A percentile compares a stretch with the other conserved stretches of the same genome.
These are phyloP conservation scores for Drosophila fungiperda DNA, from an alignment of 2,888 invertebrate species.

Conservation along the genomic window DNA sequence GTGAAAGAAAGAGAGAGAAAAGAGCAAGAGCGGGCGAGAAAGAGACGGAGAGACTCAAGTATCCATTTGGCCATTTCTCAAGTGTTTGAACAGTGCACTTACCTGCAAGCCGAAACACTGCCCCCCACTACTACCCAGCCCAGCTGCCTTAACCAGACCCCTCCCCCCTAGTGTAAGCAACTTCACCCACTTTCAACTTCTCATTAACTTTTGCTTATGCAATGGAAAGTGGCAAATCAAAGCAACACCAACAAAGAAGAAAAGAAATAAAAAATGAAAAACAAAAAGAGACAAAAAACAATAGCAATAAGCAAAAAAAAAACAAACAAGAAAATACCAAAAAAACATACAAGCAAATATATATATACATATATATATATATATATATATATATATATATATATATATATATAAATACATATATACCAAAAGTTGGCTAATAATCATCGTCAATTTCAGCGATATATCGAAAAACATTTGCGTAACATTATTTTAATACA, in stretches of 20 bases:
- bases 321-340: slow-evolving; percentile 2
- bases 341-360: slow-evolving; percentile 7
- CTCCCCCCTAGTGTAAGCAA: slow-evolving; percentile 3
- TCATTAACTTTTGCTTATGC: slow-evolving; percentile 71
- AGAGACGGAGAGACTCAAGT: slow-evolving; percentile 24
- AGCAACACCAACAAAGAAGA: slow-evolving; percentile 43
- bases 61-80: slow-evolving; percentile 47
- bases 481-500: too few species aligned
- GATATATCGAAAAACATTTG: too few species aligned
- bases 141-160: background rate
- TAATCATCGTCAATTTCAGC: background rate
- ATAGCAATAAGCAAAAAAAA: slow-evolving; percentile 22
- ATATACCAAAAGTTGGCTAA: background rate
- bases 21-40: background rate
- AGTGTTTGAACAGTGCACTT: slow-evolving; percentile 45
- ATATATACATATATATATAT: background rate
- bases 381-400: background rate
- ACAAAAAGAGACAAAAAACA: slow-evolving; percentile 19
- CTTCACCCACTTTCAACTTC: slow-evolving; percentile 55
- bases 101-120: background rate
- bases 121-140: background rate
- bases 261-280: slow-evolving; percentile 15
- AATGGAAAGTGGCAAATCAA: slow-evolving; percentile 72
- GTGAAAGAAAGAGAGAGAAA: background rate
- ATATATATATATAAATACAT: background rate